These are phyloP conservation scores for Dendronephthya gigantea DNA, from an alignment of 64 coral and sea anemone genomes.

Conservation along the genomic window DNA sequence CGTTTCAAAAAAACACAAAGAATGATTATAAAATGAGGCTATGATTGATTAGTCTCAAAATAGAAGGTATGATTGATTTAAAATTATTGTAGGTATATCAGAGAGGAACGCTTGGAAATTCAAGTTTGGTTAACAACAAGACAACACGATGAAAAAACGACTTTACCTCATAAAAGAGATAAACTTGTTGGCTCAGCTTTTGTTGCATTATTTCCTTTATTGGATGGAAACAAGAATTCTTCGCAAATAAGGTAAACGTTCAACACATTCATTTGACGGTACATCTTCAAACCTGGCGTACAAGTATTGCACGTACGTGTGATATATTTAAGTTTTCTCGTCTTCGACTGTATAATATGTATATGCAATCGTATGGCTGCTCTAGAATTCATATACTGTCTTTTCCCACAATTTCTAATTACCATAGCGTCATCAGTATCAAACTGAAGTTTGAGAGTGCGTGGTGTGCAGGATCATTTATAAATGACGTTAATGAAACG, in stretches of 20 bases:
- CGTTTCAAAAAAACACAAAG: too few relatives aligned
- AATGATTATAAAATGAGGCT: too few relatives aligned
- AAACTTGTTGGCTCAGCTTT: constrained; percentile 77
- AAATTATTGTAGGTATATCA: constrained; percentile 48
- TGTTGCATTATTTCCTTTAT: constrained; percentile 59
- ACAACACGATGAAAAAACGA: constrained; percentile 10
- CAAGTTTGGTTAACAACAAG: constrained; percentile 69
- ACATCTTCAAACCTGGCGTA: background rate
- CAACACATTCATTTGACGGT: background rate
- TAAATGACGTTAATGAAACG: too few relatives aligned
- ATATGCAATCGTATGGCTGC: background rate
- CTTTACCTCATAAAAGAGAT: constrained; percentile 57
- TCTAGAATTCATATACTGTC: too few relatives aligned
- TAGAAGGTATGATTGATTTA: too few relatives aligned
- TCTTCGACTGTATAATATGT: background rate
- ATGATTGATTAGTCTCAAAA: too few relatives aligned
- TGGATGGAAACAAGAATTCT: constrained; percentile 25
- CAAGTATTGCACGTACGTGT: background rate
- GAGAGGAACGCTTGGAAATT: constrained; percentile 71
- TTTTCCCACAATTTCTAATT: too few relatives aligned
- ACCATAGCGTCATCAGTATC: too few relatives aligned
- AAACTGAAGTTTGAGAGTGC: too few relatives aligned
- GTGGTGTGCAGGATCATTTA: too few relatives aligned
- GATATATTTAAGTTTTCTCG: background rate
- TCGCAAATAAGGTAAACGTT: constrained; percentile 38